phyloP scores from a whole-genome alignment of 2,113 vertebrate species.

The Mirounga angustirostris region DNA sequence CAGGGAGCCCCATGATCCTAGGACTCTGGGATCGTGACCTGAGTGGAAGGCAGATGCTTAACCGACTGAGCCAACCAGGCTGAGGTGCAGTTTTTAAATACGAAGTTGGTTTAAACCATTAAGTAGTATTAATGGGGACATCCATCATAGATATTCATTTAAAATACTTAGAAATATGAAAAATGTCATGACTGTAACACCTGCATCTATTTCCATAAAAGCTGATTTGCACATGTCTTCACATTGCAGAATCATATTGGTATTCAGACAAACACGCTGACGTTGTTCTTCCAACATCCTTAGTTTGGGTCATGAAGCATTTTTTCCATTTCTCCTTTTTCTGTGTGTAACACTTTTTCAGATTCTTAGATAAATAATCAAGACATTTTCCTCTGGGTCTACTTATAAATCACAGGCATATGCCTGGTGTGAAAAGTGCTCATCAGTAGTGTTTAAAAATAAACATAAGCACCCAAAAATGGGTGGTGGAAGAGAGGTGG shows the following conservation, averaged over 20 bases:
- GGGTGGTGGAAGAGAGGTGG: not conserved
- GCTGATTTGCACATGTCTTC: not conserved
- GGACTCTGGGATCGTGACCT: not conserved
- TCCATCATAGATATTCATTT: not conserved
- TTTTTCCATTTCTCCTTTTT: constrained; percentile 50
- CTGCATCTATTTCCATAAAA: not conserved
- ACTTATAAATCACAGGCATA: not conserved
- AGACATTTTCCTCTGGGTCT: not conserved
- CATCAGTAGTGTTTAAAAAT: not conserved
- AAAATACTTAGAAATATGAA: constrained; percentile 30
- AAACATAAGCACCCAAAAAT: not conserved
- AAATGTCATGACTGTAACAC: not conserved
- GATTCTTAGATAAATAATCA: constrained; percentile 41
- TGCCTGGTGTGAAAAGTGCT: not conserved
- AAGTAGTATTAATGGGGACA: not conserved
- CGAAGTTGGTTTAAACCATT: not conserved
- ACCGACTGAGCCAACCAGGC: not conserved
- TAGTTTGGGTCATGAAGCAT: constrained; percentile 13
- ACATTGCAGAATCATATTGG: not conserved
- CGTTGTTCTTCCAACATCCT: not conserved
- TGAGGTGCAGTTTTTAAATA: not conserved
- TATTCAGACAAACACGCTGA: not conserved
- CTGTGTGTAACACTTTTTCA: constrained; percentile 14
- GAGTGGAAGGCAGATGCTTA: not conserved
- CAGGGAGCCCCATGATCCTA: not conserved